These are phyloP conservation scores for Melieria omissa DNA, from an alignment of 2,888 invertebrate species.

Conservation along the genomic window DNA sequence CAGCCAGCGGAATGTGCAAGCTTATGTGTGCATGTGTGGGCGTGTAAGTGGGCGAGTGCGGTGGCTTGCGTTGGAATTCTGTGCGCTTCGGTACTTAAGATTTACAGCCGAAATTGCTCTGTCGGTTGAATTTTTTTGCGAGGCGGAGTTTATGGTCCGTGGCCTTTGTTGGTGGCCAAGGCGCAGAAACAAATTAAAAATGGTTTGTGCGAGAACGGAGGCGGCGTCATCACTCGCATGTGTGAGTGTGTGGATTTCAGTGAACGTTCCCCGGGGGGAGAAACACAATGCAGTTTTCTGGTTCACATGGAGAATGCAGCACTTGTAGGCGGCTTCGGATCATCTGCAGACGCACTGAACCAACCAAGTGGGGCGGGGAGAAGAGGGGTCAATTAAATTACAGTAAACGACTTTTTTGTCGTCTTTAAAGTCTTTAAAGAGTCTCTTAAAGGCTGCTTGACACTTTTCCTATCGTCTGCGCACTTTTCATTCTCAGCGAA, in stretches of 20 bases:
- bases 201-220: background rate
- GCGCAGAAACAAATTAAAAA: slow-evolving; percentile 17
- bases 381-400: too few relatives aligned
- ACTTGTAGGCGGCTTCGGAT: background rate
- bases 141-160: slow-evolving; percentile 26
- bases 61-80: background rate
- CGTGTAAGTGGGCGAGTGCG: background rate
- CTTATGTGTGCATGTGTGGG: background rate
- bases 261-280: background rate
- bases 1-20: background rate
- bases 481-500: too few relatives aligned
- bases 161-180: slow-evolving; percentile 14
- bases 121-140: slow-evolving; percentile 39
- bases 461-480: too few relatives aligned
- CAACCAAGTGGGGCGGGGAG: background rate
- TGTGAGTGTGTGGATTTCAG: background rate
- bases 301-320: background rate
- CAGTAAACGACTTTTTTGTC: too few relatives aligned
- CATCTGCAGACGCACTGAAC: background rate
- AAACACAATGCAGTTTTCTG: background rate
- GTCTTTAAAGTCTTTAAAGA: too few relatives aligned
- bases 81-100: slow-evolving; percentile 24
- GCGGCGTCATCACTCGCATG: background rate
- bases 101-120: slow-evolving; percentile 39
- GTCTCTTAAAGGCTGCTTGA: too few relatives aligned